Base-by-base conservation (phyloP, 2,888 invertebrate species). In the Sepiola atlantica region DNA sequence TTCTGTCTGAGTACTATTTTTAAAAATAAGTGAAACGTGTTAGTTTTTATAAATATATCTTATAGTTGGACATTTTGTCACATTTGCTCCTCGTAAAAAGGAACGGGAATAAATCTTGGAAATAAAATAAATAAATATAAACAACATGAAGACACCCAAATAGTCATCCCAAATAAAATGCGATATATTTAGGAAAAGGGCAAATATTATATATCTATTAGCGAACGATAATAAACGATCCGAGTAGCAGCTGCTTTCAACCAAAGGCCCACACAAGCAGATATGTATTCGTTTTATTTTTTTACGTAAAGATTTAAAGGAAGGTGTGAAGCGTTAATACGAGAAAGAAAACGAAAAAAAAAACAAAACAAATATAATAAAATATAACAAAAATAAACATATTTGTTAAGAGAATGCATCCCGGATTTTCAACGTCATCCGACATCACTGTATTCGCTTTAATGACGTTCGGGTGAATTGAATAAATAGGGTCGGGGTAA, bases 241-340 rank as follows among this genome's bases (percentile, higher is more conserved):
- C 12, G n/a, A 16, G 12, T 4, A 77, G 77, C 77, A 77, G 77
- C 77, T 77, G 77, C 16, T 77, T n/a, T 77, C n/a, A 14, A 12
- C n/a, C 77, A n/a, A 77, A n/a, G 45, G 77, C n/a, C 77, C 77
- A 77, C 77, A 77, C 77, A 77, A 77, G 77, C n/a, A 77, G 77
- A 77, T 77, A 77, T 77, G 12, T 45, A 45, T 45, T 45, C 8
- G 2, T 8, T 45, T 2, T 2, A 8, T 45, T 4, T 2, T 77
- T 77, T 77, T 32, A 77, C 14, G 3, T 3, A 16, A n/a, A 14
- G n/a, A 32, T 77, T n/a, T 77, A n/a, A n/a, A n/a, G n/a, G 18
- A 77, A 77, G n/a, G 77, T 14, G 77, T n/a, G n/a, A 32, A n/a
- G 16, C 0, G n/a, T 77, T 14, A 77, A 14, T 77, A 16, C n/a